Base-by-base conservation (phyloP, 2,888 invertebrate species). In the Cyclophora punctaria region DNA sequence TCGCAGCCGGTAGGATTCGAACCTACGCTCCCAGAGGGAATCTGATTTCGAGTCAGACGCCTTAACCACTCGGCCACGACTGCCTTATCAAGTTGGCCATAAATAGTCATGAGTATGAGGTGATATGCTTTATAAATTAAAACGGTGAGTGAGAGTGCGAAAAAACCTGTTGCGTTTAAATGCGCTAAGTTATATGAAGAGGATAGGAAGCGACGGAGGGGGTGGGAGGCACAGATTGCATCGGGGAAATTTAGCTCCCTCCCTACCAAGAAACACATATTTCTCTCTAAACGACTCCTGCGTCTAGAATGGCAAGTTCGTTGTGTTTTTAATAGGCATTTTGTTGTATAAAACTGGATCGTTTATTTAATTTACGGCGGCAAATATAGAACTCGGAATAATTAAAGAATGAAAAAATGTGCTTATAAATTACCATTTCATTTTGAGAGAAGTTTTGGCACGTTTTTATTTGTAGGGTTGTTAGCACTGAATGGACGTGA, bases 21-120 rank as follows among this genome's bases (percentile, higher is more conserved):
- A 94, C 93, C 94, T 94, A 93, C 93, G 94, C 94, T 93, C 93
- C 93, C 93, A 94, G 92, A 93, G 93, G 93, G 93, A 93, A 94
- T 93, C 93, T 93, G 93, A 93, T 93, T 93, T 94, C 93, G 92
- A 94, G 93, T 94, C 93, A 93, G 93, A 93, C 93, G 93, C 93
- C 93, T 93, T 93, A 93, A 93, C 93, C 93, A 92, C 93, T 93
- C 93, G 93, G 93, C 93, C 93, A 93, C 92, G 93, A 92, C 93
- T 93, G 93, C 93, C 82, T 34, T 35, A 20, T 3, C 6, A 7
- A 40, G 2, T 1, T 0, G 0, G 0, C 0, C 3, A 4, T 58
- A 69, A 60, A 49, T 46, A 48, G 44, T 34, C 37, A 37, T 53
- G 43, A 41, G 0, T 0, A 48, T 4, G 44, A 37, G 37, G 37